Evolutionary conservation across 2,888 invertebrate species (phyloP).

Genomic region (Prosopocoilus inquinatus): DNA sequence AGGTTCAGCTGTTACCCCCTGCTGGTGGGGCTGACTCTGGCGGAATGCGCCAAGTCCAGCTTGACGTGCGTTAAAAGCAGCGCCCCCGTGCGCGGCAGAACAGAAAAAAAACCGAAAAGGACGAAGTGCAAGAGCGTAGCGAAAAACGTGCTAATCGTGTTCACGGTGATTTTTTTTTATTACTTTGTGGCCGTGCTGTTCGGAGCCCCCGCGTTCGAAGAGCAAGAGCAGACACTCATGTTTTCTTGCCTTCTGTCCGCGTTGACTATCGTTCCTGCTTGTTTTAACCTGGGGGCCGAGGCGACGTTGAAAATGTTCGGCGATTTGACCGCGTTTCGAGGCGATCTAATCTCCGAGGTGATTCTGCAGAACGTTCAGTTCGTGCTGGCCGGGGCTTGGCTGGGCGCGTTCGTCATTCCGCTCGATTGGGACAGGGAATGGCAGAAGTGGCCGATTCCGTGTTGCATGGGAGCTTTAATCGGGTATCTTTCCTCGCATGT

Average conservation of each 20-base stretch:
- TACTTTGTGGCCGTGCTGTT: slow-evolving; percentile 64
- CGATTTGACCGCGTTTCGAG: slow-evolving; percentile 53
- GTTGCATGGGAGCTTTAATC: slow-evolving; percentile 64
- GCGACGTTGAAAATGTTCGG: slow-evolving; percentile 56
- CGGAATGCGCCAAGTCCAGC: slow-evolving; percentile 57
- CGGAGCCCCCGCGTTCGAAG: slow-evolving; percentile 64
- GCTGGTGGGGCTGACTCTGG: slow-evolving; percentile 45
- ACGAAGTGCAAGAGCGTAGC: slow-evolving; percentile 52
- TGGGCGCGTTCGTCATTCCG: slow-evolving; percentile 82
- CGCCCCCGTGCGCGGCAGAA: slow-evolving; percentile 36
- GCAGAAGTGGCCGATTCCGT: slow-evolving; percentile 80
- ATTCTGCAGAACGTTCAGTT: slow-evolving; percentile 58
- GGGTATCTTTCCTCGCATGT: slow-evolving; percentile 54
- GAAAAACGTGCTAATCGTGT: slow-evolving; percentile 53
- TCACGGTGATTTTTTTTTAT: slow-evolving; percentile 54
- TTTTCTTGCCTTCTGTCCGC: slow-evolving; percentile 61
- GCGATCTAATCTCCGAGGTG: slow-evolving; percentile 57
- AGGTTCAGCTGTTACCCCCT: slow-evolving; percentile 52
- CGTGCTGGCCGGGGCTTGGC: slow-evolving; percentile 75
- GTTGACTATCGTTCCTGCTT: slow-evolving; percentile 62
- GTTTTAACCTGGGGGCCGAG: slow-evolving; percentile 62
- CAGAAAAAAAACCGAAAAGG: slow-evolving; percentile 15
- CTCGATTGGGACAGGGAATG: slow-evolving; percentile 89
- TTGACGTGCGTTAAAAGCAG: slow-evolving; percentile 41
- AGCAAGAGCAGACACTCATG: slow-evolving; percentile 67